Evolutionary conservation across 2,113 vertebrate genomes (phyloP).

Genomic region (Hemichromis elongatus): DNA sequence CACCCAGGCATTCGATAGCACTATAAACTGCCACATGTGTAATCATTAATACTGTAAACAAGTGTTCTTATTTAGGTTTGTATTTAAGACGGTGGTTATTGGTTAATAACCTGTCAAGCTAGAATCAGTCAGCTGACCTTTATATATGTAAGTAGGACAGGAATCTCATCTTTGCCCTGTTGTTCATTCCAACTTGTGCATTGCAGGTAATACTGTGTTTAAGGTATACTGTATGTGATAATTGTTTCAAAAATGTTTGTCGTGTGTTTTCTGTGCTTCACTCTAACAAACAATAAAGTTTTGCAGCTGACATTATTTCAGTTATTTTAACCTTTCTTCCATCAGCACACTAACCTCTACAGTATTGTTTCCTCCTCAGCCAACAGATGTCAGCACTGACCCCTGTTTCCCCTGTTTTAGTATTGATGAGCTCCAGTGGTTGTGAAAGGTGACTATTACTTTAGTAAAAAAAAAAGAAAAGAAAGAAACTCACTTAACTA

Average conservation of each 20-base stretch:
- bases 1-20: background rate
- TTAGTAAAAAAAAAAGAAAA: background rate
- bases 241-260: background rate
- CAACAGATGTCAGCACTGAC: constrained; percentile 55
- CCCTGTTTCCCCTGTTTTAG: background rate
- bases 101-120: background rate
- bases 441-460: background rate
- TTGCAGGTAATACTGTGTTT: constrained; percentile 6
- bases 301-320: background rate
- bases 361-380: background rate
- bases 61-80: constrained; percentile 13
- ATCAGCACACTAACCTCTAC: background rate
- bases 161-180: background rate
- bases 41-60: background rate
- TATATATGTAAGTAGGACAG: background rate
- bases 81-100: background rate
- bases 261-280: constrained; percentile 12
- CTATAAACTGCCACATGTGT: background rate
- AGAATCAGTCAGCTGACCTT: background rate
- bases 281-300: constrained; percentile 22
- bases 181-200: background rate
- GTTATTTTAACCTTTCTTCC: background rate
- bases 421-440: background rate
- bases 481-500: background rate
- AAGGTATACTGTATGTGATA: background rate